A percentile compares a stretch with the other conserved stretches of the same genome.
phyloP scores from a whole-genome alignment of 30 jellyfish, hydroid and myxozoan genomes.

The Morbakka virulenta region DNA sequence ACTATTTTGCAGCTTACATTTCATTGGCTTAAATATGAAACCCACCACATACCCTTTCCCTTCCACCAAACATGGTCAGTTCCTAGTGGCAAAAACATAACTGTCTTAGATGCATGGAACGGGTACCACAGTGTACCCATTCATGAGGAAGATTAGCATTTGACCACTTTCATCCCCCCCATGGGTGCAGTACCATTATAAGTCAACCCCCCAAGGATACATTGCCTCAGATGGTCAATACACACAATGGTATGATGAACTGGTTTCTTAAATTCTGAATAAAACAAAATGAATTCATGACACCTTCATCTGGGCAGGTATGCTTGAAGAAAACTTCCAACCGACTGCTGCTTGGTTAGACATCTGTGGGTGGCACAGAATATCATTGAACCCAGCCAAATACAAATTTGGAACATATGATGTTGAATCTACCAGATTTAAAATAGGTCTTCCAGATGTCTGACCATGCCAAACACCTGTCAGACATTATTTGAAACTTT shows the following conservation, averaged over 20 bases:
- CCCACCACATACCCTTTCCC: slow-evolving; percentile 59
- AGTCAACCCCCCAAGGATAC: neutral
- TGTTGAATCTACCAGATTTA: too few species aligned
- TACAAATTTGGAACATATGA: too few species aligned
- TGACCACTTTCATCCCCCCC: slow-evolving; percentile 52
- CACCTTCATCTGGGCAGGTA: slow-evolving; percentile 26
- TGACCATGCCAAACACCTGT: too few species aligned
- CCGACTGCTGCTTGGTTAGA: slow-evolving; percentile 34
- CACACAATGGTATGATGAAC: slow-evolving; percentile 37
- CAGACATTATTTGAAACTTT: too few species aligned
- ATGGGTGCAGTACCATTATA: slow-evolving; percentile 67
- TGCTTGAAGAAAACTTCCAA: slow-evolving; percentile 25
- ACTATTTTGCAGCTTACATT: too few species aligned
- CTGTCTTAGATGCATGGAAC: slow-evolving; percentile 74
- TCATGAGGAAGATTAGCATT: neutral
- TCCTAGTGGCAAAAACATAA: slow-evolving; percentile 37
- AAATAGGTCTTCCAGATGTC: too few species aligned
- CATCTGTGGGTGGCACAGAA: slow-evolving; percentile 22
- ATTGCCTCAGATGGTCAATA: slow-evolving; percentile 59
- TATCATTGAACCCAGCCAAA: slow-evolving; percentile 18
- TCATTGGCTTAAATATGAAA: slow-evolving; percentile 12
- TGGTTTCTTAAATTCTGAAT: slow-evolving; percentile 4
- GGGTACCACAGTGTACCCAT: slow-evolving; percentile 68
- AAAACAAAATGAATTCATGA: slow-evolving; percentile 43
- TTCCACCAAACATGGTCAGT: slow-evolving; percentile 17